Evolutionary conservation across 2,113 vertebrate genomes (phyloP).

Genomic region (Pantherophis guttatus): DNA sequence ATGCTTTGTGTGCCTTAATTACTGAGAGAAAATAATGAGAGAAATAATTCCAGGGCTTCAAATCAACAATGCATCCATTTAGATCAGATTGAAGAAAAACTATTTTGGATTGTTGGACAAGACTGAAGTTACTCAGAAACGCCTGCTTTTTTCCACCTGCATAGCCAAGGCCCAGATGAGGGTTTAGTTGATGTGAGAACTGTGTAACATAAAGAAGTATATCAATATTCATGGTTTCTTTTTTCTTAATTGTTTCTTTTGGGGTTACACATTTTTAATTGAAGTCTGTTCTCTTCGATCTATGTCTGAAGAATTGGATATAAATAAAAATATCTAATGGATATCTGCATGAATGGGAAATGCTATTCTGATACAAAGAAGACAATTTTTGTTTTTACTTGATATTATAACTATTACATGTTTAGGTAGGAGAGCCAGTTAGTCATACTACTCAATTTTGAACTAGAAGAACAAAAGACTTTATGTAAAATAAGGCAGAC

Average conservation of each 20-base stretch:
- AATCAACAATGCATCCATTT: neutral
- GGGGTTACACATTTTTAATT: neutral
- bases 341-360: neutral
- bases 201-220: neutral
- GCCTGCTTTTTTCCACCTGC: neutral
- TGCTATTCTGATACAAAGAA: neutral
- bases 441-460: neutral
- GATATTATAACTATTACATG: neutral
- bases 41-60: neutral
- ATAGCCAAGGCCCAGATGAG: neutral
- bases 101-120: neutral
- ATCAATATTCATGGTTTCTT: neutral
- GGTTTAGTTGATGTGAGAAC: neutral
- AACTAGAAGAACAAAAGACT: neutral
- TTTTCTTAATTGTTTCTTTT: neutral
- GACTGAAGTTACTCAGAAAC: neutral
- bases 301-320: neutral
- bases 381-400: neutral
- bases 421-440: neutral
- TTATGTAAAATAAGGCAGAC: neutral
- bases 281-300: neutral
- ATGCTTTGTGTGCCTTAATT: neutral
- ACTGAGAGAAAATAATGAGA: neutral
- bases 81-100: neutral
- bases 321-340: neutral